These are phyloP conservation scores for Synanthedon andrenaeformis DNA, from an alignment of 2,888 invertebrate species.

Conservation along the genomic window DNA sequence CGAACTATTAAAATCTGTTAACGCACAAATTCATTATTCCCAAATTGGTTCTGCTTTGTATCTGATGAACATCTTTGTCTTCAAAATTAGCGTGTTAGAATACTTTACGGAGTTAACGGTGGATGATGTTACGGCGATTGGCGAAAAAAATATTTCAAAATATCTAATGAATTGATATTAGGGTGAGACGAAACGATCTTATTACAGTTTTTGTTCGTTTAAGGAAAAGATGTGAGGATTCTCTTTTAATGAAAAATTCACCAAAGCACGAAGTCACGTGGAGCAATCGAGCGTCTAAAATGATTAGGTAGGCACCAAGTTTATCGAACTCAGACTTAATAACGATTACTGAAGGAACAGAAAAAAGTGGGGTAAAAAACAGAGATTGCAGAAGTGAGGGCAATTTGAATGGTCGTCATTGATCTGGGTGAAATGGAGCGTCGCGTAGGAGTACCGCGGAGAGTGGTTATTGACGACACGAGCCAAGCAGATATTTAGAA, in stretches of 20 bases:
- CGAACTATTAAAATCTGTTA: conserved; percentile 39
- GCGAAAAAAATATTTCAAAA: conserved; percentile 44
- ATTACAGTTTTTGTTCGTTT: conserved; percentile 28
- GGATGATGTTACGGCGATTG: conserved; percentile 33
- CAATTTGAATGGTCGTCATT: conserved; percentile 50
- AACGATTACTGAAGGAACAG: conserved; percentile 37
- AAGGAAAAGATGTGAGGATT: conserved; percentile 15
- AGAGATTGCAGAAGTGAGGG: conserved; percentile 32
- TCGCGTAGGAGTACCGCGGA: conserved; percentile 24
- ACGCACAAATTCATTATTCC: conserved; percentile 47
- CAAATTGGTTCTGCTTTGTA: conserved; percentile 61
- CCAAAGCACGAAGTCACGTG: conserved; percentile 12
- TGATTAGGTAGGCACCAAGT: conserved; percentile 17
- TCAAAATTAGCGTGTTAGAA: conserved; percentile 40
- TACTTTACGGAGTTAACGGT: conserved; percentile 31
- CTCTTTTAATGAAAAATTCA: conserved; percentile 11
- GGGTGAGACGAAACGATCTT: conserved; percentile 35
- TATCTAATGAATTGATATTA: conserved; percentile 24
- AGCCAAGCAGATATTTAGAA: conserved; percentile 38
- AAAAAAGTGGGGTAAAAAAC: conserved; percentile 40
- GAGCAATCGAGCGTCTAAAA: conserved; percentile 18
- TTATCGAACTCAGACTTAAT: conserved; percentile 39
- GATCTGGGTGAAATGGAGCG: conserved; percentile 45
- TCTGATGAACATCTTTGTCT: conserved; percentile 62
- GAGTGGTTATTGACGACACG: conserved; percentile 31